These are phyloP conservation scores for Burhinus bistriatus DNA, from an alignment of 2,113 vertebrate species.

Conservation along the genomic window DNA sequence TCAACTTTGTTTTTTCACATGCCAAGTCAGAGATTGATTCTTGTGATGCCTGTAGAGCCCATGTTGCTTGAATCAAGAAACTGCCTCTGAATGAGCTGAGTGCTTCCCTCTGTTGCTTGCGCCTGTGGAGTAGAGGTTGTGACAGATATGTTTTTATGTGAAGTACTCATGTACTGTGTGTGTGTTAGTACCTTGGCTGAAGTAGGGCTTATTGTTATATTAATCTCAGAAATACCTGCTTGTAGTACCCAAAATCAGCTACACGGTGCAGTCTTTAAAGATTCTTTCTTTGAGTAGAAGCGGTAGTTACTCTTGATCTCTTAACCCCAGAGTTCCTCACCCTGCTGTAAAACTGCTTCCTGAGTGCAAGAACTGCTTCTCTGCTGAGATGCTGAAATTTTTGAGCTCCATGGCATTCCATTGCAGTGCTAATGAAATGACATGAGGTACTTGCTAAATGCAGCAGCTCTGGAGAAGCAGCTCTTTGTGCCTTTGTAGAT, in stretches of 20 bases:
- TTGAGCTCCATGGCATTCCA: slow-evolving; percentile 8
- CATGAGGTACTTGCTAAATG: not conserved
- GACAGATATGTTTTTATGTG: slow-evolving; percentile 1
- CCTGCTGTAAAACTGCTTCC: slow-evolving; percentile 44
- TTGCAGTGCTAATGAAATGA: slow-evolving; percentile 24
- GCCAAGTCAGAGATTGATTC: not conserved
- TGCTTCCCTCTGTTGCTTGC: slow-evolving; percentile 15
- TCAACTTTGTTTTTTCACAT: slow-evolving; percentile 3
- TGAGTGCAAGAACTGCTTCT: not conserved
- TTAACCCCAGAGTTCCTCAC: slow-evolving; percentile 30
- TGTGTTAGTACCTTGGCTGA: not conserved
- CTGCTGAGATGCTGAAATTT: slow-evolving; percentile 18
- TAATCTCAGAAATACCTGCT: slow-evolving; percentile 1
- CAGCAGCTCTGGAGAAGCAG: slow-evolving; percentile 8
- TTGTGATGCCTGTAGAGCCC: slow-evolving; percentile 2
- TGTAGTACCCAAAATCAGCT: not conserved
- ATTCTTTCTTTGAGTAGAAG: not conserved
- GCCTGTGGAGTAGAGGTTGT: slow-evolving; percentile 18
- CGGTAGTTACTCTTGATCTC: slow-evolving; percentile 35
- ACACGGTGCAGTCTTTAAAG: not conserved
- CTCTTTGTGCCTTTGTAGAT: slow-evolving; percentile 27
- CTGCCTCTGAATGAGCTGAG: not conserved
- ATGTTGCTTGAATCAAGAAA: not conserved
- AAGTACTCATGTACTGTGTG: not conserved
- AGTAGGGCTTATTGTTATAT: not conserved